Conservation (phyloP, 2,113 vertebrate species). For the Mesitornis unicolor region DNA sequence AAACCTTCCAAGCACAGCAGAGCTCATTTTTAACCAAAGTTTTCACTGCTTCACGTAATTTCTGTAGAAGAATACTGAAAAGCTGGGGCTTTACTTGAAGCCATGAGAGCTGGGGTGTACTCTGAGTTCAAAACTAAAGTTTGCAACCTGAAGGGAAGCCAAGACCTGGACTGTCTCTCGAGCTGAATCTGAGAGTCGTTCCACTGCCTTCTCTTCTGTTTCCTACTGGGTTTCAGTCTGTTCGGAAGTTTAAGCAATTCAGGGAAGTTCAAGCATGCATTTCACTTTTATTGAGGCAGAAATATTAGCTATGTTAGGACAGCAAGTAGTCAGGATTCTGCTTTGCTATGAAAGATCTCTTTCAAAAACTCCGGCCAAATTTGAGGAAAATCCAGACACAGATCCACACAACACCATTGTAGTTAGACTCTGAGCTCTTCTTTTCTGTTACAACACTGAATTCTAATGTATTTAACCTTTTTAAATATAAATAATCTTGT, state of each 20-base stretch:
- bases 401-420: neutral
- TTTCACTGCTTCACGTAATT: neutral
- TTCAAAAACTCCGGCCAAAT: neutral
- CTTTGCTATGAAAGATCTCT: neutral
- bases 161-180: neutral
- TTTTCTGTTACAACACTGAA: neutral
- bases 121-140: neutral
- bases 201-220: neutral
- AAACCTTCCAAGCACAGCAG: neutral
- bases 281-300: neutral
- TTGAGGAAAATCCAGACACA: neutral
- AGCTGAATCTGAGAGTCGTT: neutral
- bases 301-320: neutral
- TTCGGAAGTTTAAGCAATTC: neutral
- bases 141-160: neutral
- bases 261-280: neutral
- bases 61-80: neutral
- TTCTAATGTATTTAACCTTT: neutral
- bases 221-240: neutral
- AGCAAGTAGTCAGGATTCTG: neutral
- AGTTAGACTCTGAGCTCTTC: neutral
- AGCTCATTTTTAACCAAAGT: neutral
- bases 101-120: neutral
- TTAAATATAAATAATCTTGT: neutral
- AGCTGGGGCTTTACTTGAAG: neutral